A percentile compares a stretch with the other conserved stretches of the same genome.
These are phyloP conservation scores for Gasterosteus nipponicus DNA, from an alignment of 2,113 vertebrate genomes.

Conservation along the genomic window DNA sequence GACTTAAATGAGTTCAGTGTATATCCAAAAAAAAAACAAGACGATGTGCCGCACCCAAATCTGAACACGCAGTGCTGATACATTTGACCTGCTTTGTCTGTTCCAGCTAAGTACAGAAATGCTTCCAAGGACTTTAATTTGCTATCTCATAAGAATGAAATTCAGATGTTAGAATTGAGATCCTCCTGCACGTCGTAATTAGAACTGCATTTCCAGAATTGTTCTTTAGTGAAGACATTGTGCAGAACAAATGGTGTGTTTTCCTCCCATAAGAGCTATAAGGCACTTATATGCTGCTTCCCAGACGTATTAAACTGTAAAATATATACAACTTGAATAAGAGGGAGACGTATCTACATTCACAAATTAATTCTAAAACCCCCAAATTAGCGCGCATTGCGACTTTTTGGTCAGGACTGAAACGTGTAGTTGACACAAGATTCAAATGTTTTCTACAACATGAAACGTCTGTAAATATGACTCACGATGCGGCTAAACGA, in stretches of 20 bases:
- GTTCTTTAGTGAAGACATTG: not conserved
- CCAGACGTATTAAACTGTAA: slow-evolving; percentile 8
- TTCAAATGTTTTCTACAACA: not conserved
- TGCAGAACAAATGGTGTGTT: not conserved
- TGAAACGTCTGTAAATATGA: too few relatives aligned
- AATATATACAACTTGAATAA: not conserved
- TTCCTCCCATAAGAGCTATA: slow-evolving; percentile 25
- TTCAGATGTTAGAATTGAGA: not conserved
- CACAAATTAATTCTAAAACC: not conserved
- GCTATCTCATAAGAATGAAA: not conserved
- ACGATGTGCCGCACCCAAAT: not conserved
- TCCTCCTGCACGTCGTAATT: not conserved
- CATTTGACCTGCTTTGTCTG: too few relatives aligned
- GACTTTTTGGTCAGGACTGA: too few relatives aligned
- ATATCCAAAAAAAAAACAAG: slow-evolving; percentile 35
- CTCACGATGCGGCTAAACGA: not conserved
- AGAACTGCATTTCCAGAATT: not conserved
- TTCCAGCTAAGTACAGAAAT: not conserved
- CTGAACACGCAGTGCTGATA: not conserved
- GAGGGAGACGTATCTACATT: not conserved
- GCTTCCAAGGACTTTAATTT: not conserved
- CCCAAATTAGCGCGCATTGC: not conserved
- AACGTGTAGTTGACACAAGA: too few relatives aligned
- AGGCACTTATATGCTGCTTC: slow-evolving; percentile 64
- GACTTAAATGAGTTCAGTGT: slow-evolving; percentile 12